phyloP scores from a whole-genome alignment of 2,113 vertebrate species.

The Apistogramma diplotaenia region DNA sequence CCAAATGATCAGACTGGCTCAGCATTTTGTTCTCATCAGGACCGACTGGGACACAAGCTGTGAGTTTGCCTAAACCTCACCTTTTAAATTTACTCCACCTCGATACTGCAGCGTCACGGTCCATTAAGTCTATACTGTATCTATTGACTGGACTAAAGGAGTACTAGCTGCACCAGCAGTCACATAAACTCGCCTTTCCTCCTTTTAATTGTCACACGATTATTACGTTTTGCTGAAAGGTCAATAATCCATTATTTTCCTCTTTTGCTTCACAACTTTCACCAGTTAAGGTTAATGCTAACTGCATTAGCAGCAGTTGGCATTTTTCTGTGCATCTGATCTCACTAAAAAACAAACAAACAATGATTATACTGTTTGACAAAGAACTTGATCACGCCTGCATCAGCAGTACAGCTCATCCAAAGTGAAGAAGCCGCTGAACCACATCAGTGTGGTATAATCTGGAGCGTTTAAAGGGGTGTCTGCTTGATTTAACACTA shows the following conservation, averaged over 20 bases:
- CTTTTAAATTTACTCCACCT: neutral
- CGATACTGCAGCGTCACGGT: accelerated
- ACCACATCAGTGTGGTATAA: constrained; percentile 11
- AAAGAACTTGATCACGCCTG: neutral
- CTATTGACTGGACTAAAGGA: neutral
- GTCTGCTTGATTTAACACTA: constrained; percentile 13
- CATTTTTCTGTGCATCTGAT: neutral
- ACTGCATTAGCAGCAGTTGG: neutral
- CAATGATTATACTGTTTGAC: neutral
- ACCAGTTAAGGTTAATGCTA: constrained; percentile 5
- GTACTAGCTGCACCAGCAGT: neutral
- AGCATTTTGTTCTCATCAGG: neutral
- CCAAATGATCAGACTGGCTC: neutral
- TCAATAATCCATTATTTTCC: constrained; percentile 41
- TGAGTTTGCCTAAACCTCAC: neutral
- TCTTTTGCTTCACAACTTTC: neutral
- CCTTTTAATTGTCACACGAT: constrained; percentile 8
- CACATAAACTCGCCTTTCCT: neutral
- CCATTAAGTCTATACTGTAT: neutral
- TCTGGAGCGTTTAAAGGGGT: neutral
- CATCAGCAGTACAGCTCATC: constrained; percentile 23
- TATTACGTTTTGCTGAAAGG: constrained; percentile 20
- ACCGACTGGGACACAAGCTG: neutral
- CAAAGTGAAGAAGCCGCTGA: constrained; percentile 11
- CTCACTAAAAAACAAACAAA: neutral